Conservation (phyloP, 2,797 vertebrate genomes). For the Apodemus agrarius region DNA sequence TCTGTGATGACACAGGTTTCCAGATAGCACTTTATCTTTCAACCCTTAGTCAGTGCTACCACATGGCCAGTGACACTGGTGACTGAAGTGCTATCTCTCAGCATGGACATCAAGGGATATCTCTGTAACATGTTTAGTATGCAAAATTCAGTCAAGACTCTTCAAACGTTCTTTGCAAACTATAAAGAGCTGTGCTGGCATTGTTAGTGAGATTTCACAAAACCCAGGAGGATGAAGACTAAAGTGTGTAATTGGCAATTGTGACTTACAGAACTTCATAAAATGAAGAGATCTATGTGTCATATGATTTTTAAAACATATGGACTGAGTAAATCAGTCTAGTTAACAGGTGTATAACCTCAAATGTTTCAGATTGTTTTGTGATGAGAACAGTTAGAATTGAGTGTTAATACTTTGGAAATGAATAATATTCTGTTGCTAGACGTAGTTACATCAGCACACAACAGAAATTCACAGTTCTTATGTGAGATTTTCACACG, state of each 20-base stretch:
- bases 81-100: conserved; percentile 34
- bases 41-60: not conserved
- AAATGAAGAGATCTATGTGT: not conserved
- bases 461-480: not conserved
- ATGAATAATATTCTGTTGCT: not conserved
- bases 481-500: not conserved
- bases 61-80: conserved; percentile 6
- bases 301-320: not conserved
- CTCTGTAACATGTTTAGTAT: conserved; percentile 37
- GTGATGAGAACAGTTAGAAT: not conserved
- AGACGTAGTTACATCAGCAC: not conserved
- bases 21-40: not conserved
- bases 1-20: not conserved
- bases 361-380: not conserved
- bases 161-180: conserved; percentile 67
- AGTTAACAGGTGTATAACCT: not conserved
- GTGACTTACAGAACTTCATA: conserved; percentile 36
- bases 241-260: conserved; percentile 49
- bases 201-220: conserved; percentile 63
- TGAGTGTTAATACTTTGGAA: not conserved
- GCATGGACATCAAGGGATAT: conserved; percentile 23
- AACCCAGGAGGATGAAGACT: conserved; percentile 54
- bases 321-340: not conserved
- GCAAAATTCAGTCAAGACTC: conserved; percentile 54
- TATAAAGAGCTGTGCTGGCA: conserved; percentile 76